phyloP scores from a whole-genome alignment of 2,888 invertebrate species.

The Lissocephala sabroskyi region DNA sequence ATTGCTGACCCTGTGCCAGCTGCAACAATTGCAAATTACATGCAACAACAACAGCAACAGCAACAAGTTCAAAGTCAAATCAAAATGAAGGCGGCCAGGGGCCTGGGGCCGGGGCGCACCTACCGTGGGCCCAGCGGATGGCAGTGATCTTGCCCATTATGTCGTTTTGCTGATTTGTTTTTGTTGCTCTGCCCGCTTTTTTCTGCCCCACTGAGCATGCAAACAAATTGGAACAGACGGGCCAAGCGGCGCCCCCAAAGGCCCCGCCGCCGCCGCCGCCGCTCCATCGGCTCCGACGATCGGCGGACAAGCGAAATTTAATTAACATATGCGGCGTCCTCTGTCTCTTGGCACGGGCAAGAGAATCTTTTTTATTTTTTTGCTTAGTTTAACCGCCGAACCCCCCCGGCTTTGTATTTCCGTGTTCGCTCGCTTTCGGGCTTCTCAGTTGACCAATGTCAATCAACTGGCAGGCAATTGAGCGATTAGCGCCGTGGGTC shows the following conservation, averaged over 20 bases:
- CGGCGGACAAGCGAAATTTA: slow-evolving; percentile 43
- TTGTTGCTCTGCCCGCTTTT: slow-evolving; percentile 29
- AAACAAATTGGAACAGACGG: slow-evolving; percentile 46
- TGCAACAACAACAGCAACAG: slow-evolving; percentile 15
- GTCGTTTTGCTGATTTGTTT: slow-evolving; percentile 8
- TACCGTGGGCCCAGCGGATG: too few species aligned
- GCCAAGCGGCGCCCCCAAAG: slow-evolving; percentile 20
- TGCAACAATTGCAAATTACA: slow-evolving; percentile 31
- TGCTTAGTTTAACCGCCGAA: not conserved
- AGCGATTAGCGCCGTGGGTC: slow-evolving; percentile 37
- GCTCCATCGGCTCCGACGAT: not conserved
- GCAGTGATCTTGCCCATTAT: slow-evolving; percentile 13
- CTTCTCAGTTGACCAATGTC: not conserved
- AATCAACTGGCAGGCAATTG: slow-evolving; percentile 35
- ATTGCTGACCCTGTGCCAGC: not conserved
- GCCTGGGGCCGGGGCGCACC: too few species aligned
- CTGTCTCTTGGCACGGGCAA: not conserved
- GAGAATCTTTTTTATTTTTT: too few species aligned
- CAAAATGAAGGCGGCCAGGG: slow-evolving; percentile 8
- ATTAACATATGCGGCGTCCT: slow-evolving; percentile 36
- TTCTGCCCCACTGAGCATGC: slow-evolving; percentile 58
- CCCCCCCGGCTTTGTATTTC: not conserved
- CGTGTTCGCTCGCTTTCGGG: not conserved
- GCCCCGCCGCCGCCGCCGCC: not conserved
- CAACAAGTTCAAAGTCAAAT: slow-evolving; percentile 37